These are phyloP conservation scores for Plagodis dolabraria DNA, from an alignment of 2,888 invertebrate species.

Conservation along the genomic window DNA sequence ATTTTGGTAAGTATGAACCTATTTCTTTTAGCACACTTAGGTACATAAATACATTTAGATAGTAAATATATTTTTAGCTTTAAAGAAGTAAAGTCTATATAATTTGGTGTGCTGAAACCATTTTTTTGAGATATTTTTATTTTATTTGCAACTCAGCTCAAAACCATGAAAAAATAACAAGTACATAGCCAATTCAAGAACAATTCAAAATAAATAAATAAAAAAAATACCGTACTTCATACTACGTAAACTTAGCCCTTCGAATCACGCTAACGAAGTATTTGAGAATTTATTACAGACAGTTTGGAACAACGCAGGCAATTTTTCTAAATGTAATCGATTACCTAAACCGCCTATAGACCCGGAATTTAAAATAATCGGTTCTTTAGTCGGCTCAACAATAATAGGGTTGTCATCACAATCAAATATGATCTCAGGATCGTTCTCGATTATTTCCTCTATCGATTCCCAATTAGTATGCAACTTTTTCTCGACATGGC, in stretches of 20 bases:
- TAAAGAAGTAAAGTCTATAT: no score
- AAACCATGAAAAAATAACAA: neutral
- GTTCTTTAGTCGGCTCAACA: slow-evolving; percentile 57
- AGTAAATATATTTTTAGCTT: no score
- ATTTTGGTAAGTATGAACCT: no score
- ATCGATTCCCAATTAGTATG: slow-evolving; percentile 72
- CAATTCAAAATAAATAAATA: neutral
- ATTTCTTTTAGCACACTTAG: no score
- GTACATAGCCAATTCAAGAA: slow-evolving; percentile 1
- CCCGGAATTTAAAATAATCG: slow-evolving; percentile 39
- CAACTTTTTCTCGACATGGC: slow-evolving; percentile 56
- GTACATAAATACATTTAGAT: no score
- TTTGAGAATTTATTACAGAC: slow-evolving; percentile 60
- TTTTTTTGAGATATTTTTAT: neutral
- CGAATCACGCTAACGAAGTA: slow-evolving; percentile 45
- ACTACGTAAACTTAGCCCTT: neutral
- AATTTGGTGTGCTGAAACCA: neutral
- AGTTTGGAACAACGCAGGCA: slow-evolving; percentile 60
- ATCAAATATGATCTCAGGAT: slow-evolving; percentile 80
- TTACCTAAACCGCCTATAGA: slow-evolving; percentile 48
- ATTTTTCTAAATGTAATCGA: slow-evolving; percentile 52
- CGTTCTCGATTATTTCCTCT: slow-evolving; percentile 78
- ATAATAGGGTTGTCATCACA: slow-evolving; percentile 70
- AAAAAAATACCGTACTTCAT: slow-evolving; percentile 9
- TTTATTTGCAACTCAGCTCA: no score